Evolutionary conservation across 2,113 vertebrate species (phyloP), one percentile per base, ranked within the genome.

Genomic region (Triplophysa dalaica): DNA sequence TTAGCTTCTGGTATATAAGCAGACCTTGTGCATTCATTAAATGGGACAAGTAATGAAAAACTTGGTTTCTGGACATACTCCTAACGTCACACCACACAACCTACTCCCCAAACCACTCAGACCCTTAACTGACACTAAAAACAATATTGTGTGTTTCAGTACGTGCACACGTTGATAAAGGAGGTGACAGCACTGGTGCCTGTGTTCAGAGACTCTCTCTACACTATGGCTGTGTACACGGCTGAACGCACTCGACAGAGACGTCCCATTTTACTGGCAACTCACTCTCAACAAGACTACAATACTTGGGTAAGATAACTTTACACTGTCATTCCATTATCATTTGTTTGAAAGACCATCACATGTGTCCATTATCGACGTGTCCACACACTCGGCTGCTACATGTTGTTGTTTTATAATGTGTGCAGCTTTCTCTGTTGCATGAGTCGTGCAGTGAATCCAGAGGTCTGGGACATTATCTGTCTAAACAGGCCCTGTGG

Each of bases 121-220:
- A 38, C 33, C 6, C 0, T 38, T 38, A 7, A 38, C 33, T 38
- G 5, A 38, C 33, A 7, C 33, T 8, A 38, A 38, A 29, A 6
- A 38, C 33, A 8, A 38, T 38, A 38, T 58, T 8, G 4, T 58
- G 54, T n/a, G 19, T n/a, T 82, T 48, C 86, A 99, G 98, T 96
- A 96, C 88, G 90, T 98, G 64, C 94, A 98, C 0, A 87, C 97
- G 82, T 95, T 95, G 73, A 94, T 99, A 77, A 96, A 93, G 0
- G 98, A 99, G 85, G 94, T 99, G 85, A 98, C 96, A 0, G 94
- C 92, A 1, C 89, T 99, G 87, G 96, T 98, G 8, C 96, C 97
- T 0, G 92, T 96, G 78, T 86, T 95, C 58, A 94, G 88, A 8
- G 96, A 98, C 80, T 90, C 93, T 88, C 95, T 94, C 83, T 94